phyloP scores from a whole-genome alignment of 2,888 invertebrate species.

The Caenorhabditis sp. region DNA sequence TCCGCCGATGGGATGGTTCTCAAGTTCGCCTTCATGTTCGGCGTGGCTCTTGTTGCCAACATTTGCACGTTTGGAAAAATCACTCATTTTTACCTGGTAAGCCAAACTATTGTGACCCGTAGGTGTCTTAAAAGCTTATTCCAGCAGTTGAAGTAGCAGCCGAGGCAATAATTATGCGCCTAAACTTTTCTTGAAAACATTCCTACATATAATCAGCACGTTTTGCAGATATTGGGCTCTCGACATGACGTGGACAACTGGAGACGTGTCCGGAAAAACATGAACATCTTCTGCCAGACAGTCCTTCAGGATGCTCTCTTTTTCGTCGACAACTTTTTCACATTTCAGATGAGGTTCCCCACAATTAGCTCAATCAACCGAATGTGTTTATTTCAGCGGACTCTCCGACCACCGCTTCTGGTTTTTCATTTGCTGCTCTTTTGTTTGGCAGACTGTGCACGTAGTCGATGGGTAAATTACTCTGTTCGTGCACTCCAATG shows the following conservation, averaged over 20 bases:
- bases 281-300: conserved; percentile 27
- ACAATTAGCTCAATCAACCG: too few relatives aligned
- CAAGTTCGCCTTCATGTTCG: not conserved
- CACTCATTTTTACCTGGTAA: conserved; percentile 14
- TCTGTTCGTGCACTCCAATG: not conserved
- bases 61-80: conserved; percentile 19
- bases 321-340: conserved; percentile 28
- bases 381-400: conserved; percentile 10
- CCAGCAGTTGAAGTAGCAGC: too few relatives aligned
- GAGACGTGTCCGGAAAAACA: conserved; percentile 7
- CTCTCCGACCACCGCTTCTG: conserved; percentile 25
- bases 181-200: too few relatives aligned
- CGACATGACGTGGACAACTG: not conserved
- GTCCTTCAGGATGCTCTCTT: conserved; percentile 25
- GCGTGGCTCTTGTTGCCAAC: conserved; percentile 8
- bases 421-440: conserved; percentile 25
- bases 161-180: too few relatives aligned
- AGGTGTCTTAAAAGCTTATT: too few relatives aligned
- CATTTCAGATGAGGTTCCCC: conserved; percentile 16
- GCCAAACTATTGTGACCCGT: not conserved
- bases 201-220: not conserved
- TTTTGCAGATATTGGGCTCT: conserved; percentile 1
- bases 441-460: conserved; percentile 36
- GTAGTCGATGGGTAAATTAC: conserved; percentile 22
- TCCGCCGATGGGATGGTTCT: conserved; percentile 4